Base-by-base conservation (phyloP, 2,888 invertebrate species). In the Ophraella communa region DNA sequence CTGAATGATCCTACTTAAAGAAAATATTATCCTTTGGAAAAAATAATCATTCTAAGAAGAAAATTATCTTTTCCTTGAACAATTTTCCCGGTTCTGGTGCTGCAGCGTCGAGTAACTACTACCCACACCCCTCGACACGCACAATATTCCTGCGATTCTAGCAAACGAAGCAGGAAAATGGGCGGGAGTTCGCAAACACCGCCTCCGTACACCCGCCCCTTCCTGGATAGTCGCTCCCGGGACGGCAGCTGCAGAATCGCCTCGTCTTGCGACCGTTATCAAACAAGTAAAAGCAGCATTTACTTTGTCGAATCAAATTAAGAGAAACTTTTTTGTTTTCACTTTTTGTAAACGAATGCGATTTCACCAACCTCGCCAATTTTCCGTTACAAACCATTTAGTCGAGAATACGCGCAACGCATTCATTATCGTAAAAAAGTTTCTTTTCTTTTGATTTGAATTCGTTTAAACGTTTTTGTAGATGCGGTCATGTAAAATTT, bases 111-210 rank as follows among this genome's bases (percentile, higher is more conserved):
- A n/a, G n/a, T n/a, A n/a, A n/a, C n/a, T n/a, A 14, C 60, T 39
- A 52, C 52, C 52, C 60, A 52, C 60, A 42, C 60, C 60, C 60
- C 39, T 42, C 20, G 5, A 52, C 35, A 60, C 49, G 55, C 55
- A 55, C 66, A 61, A 54, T 67, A 66, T 62, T 64, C 70, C 63
- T 62, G 63, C 66, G 58, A 68, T 68, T 73, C 72, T 70, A 71
- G 75, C 73, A 73, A 76, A 67, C 73, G 73, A 73, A 70, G 71
- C 75, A 71, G 72, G 74, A 71, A 68, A 68, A 65, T 67, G 70
- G 76, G 71, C 74, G 76, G 70, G 64, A 67, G 62, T 64, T 49
- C 5, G 58, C 30, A 49, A 64, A 65, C 69, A 71, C 73, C 73
- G 61, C 62, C 60, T 55, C 52, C 52, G 54, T 24, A 11, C 57